Conservation (phyloP, 2,888 invertebrate species). For the Luperina nickerlii region DNA sequence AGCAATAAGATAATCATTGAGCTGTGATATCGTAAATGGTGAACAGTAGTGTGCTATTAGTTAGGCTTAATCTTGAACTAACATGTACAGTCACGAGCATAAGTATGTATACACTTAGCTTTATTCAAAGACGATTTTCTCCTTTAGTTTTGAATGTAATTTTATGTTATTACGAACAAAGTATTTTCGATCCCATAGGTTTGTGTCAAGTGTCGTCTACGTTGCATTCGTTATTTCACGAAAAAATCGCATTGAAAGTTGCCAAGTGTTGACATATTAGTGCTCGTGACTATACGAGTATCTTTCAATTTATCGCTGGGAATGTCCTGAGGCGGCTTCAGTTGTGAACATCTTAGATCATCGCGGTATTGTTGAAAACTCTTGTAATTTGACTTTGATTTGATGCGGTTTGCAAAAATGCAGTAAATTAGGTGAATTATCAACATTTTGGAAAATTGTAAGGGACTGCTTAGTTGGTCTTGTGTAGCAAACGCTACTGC, state of each 20-base stretch:
- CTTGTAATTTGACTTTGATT: not conserved
- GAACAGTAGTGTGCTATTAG: conserved; percentile 47
- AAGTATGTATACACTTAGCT: no score
- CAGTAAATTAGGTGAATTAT: no score
- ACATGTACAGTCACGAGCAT: not conserved
- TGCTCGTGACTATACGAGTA: not conserved
- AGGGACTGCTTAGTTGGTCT: not conserved
- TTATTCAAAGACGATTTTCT: no score
- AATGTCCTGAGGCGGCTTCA: not conserved
- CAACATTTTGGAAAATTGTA: not conserved
- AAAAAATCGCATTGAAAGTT: no score
- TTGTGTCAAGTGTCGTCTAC: no score
- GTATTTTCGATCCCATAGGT: no score
- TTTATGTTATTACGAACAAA: no score
- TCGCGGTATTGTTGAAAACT: not conserved
- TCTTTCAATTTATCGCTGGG: conserved; percentile 37
- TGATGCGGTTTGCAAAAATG: not conserved
- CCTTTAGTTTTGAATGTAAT: no score
- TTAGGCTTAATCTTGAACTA: conserved; percentile 37
- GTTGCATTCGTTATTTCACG: no score
- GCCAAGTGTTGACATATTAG: no score
- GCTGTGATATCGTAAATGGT: conserved; percentile 55
- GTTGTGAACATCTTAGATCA: not conserved
- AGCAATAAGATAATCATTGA: conserved; percentile 53
- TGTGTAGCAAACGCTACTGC: no score